These are phyloP conservation scores for Muschampia plurimacula DNA, from an alignment of 2,888 invertebrate species.

Conservation along the genomic window DNA sequence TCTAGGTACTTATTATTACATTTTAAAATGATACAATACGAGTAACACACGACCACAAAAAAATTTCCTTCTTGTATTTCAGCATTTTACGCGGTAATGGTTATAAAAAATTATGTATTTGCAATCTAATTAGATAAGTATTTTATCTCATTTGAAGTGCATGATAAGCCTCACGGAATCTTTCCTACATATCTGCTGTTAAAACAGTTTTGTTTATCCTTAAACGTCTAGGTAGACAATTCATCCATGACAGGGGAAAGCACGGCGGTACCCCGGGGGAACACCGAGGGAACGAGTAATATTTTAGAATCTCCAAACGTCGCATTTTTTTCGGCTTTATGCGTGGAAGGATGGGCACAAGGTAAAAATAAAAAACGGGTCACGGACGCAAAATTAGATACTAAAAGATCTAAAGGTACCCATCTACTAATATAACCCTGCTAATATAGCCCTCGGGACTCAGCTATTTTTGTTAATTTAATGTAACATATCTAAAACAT, in stretches of 20 bases:
- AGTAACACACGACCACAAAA: too few relatives aligned
- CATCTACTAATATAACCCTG: not conserved
- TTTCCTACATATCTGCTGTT: not conserved
- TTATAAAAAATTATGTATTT: too few relatives aligned
- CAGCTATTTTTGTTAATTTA: not conserved
- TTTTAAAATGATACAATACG: too few relatives aligned
- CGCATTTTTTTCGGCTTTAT: slow-evolving; percentile 97
- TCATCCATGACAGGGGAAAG: slow-evolving; percentile 97
- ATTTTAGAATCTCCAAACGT: slow-evolving; percentile 96
- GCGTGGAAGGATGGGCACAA: slow-evolving; percentile 95
- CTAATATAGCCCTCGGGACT: not conserved
- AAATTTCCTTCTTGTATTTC: too few relatives aligned
- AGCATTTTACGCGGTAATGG: too few relatives aligned
- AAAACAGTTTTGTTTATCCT: slow-evolving; percentile 6
- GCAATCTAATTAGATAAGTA: too few relatives aligned
- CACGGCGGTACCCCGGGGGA: slow-evolving; percentile 93
- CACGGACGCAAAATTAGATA: slow-evolving; percentile 16
- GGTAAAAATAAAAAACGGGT: slow-evolving; percentile 72
- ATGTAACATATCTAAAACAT: too few relatives aligned
- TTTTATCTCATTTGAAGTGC: too few relatives aligned
- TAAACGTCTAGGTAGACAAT: slow-evolving; percentile 90
- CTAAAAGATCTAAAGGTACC: not conserved
- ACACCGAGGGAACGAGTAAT: slow-evolving; percentile 95
- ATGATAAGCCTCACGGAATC: too few relatives aligned
- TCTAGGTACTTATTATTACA: too few relatives aligned